A percentile compares a stretch with the other conserved stretches of the same genome.
Conservation (phyloP, 2,113 vertebrate genomes). For the Aix galericulata region DNA sequence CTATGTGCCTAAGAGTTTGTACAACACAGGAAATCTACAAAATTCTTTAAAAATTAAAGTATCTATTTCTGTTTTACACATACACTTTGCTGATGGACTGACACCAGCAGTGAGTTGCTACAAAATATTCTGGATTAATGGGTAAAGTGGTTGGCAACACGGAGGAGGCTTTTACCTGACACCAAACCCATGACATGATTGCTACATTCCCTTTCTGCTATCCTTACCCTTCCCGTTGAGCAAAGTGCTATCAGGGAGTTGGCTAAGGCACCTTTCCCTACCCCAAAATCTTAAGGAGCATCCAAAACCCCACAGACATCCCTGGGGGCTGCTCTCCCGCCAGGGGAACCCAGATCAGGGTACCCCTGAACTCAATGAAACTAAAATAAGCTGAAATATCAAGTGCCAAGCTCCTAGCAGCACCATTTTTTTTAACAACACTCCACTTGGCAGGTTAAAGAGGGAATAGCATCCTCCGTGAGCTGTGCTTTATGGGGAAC, state of each 20-base stretch:
- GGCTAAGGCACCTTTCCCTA: neutral
- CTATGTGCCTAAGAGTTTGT: neutral
- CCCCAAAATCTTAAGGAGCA: neutral
- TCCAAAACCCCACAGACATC: neutral
- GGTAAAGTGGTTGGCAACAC: neutral
- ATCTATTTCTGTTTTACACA: rapidly evolving
- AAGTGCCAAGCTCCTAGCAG: neutral
- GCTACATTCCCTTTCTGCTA: neutral
- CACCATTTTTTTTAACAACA: neutral
- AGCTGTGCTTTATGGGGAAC: neutral
- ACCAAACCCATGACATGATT: neutral
- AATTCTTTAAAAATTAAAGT: neutral
- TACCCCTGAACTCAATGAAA: neutral
- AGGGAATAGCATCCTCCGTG: neutral
- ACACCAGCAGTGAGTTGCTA: rapidly evolving
- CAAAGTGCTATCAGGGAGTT: neutral
- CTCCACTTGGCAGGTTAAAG: neutral
- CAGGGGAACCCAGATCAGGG: neutral
- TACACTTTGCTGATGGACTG: neutral
- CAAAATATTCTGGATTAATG: neutral
- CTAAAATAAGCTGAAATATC: neutral
- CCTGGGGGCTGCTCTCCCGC: neutral
- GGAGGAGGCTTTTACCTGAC: neutral
- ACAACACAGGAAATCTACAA: neutral
- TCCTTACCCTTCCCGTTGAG: neutral